These are phyloP conservation scores for Bucco capensis DNA, from an alignment of 2,113 vertebrate genomes.

Conservation along the genomic window DNA sequence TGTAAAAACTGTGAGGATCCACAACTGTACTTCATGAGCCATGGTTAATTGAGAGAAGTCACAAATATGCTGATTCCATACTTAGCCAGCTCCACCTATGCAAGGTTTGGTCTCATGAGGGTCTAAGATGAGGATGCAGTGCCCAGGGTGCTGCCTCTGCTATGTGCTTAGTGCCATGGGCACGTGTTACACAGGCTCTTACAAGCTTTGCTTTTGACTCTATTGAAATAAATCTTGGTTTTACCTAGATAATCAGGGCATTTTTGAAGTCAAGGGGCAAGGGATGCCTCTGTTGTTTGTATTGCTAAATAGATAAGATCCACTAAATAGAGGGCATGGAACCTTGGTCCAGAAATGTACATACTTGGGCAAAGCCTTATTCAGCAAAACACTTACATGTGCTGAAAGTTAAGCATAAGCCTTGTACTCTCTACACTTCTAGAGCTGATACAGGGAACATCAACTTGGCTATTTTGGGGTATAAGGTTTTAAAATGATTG, in stretches of 20 bases:
- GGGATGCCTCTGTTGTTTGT: background rate
- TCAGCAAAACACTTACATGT: background rate
- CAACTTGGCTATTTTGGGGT: background rate
- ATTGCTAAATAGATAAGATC: background rate
- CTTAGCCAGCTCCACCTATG: background rate
- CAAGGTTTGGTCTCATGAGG: background rate
- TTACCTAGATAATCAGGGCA: background rate
- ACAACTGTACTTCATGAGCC: too few relatives aligned
- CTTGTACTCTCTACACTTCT: background rate
- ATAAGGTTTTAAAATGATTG: background rate
- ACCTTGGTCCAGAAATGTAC: background rate
- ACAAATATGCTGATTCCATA: background rate
- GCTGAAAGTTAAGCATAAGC: background rate
- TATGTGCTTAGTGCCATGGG: too few relatives aligned
- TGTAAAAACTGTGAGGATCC: background rate
- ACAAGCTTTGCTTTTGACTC: background rate
- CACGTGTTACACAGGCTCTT: rapidly evolving
- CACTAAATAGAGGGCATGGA: background rate
- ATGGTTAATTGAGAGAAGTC: background rate
- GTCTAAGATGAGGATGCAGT: background rate
- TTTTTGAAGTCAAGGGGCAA: background rate
- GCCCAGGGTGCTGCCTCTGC: background rate
- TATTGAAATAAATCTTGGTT: background rate
- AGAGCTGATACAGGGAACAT: background rate
- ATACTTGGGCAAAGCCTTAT: background rate